Evolutionary conservation across 2,113 vertebrate genomes (phyloP).

Genomic region (Stictonetta naevosa): DNA sequence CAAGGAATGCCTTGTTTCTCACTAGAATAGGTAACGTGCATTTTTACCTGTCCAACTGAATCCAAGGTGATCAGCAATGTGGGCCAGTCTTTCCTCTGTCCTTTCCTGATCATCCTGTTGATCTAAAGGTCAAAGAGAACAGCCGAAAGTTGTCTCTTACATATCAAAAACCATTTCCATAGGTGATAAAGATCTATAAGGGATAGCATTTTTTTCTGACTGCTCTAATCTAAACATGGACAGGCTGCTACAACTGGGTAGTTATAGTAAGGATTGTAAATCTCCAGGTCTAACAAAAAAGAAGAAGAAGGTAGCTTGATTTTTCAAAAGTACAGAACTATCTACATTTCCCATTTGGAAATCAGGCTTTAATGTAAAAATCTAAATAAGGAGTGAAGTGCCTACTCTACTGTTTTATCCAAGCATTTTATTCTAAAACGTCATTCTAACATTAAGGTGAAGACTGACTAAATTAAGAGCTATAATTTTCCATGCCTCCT

Average conservation of each 20-base stretch:
- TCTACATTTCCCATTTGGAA: not conserved
- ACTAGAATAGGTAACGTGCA: not conserved
- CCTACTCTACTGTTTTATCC: not conserved
- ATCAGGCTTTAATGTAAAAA: not conserved
- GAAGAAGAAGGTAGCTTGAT: not conserved
- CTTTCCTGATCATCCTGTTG: conserved; percentile 88
- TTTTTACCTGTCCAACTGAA: conserved; percentile 96
- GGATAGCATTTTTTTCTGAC: not conserved
- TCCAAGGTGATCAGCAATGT: conserved; percentile 95
- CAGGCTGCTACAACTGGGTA: not conserved
- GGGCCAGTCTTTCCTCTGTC: conserved; percentile 89
- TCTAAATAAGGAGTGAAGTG: not conserved
- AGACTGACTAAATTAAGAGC: not conserved
- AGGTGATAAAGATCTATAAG: conserved; percentile 1
- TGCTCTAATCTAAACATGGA: not conserved
- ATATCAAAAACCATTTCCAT: not conserved
- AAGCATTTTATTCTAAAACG: not conserved
- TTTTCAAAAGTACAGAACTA: not conserved
- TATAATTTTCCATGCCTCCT: conserved; percentile 55
- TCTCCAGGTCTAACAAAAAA: not conserved
- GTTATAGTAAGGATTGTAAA: not conserved
- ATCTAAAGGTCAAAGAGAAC: conserved; percentile 86
- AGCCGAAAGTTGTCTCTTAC: conserved; percentile 63
- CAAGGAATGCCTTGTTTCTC: not conserved
- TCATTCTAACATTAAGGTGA: not conserved